Conservation (phyloP, 2,113 vertebrate genomes). For the Cisticola juncidis region DNA sequence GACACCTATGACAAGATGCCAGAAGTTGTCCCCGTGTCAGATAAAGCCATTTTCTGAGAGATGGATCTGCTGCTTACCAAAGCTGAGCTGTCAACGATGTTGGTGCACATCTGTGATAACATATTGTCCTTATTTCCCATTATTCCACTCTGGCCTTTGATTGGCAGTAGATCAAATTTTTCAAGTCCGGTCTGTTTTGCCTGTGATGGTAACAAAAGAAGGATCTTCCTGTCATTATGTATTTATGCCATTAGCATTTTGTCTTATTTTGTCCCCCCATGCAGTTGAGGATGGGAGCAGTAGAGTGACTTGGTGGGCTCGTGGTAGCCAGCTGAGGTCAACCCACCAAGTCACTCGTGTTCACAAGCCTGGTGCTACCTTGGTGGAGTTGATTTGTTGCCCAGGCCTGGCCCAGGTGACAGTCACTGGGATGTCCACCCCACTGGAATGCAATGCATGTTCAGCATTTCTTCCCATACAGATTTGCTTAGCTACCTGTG, state of each 20-base stretch:
- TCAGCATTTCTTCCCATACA: background rate
- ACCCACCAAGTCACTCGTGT: accelerated
- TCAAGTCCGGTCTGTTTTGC: background rate
- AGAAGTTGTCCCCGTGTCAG: background rate
- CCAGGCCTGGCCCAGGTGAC: background rate
- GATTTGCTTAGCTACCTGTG: background rate
- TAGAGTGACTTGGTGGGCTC: background rate
- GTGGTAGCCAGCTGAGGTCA: background rate
- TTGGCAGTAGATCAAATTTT: background rate
- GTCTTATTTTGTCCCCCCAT: background rate
- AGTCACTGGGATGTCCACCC: background rate
- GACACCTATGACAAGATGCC: background rate
- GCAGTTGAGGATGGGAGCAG: background rate
- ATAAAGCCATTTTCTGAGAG: background rate
- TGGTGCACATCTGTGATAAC: background rate
- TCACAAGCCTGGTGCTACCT: background rate
- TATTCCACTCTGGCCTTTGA: background rate
- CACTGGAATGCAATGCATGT: background rate
- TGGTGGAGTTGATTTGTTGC: background rate
- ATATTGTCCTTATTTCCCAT: background rate
- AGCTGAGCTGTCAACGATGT: background rate
- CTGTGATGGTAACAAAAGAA: background rate
- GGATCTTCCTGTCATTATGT: background rate
- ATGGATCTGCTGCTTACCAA: background rate
- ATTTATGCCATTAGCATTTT: background rate